Evolutionary conservation across 1,140 invertebrate species (phyloP), one percentile per base, ranked within the genome.

Genomic region (Zaprionus ornatus): DNA sequence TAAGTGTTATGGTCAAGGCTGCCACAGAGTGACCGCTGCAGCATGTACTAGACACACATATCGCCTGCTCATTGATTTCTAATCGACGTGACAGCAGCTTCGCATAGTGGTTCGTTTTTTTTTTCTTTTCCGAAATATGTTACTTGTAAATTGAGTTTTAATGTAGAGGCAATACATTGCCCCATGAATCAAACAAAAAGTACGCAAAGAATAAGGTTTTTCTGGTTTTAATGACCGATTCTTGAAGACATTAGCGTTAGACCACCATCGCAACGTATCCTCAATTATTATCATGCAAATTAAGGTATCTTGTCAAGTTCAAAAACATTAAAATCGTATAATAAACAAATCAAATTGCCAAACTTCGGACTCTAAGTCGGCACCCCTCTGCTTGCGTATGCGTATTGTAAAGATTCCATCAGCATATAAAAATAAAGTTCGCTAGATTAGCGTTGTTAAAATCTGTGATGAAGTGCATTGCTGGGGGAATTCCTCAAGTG

Each of bases 1-100:
- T 79, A 79, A 88, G 85, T 90, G 84, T 88, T 88, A 88, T 88
- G 84, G 84, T 88, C 84, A 88, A 88, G 84, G 84, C 74, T 73
- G 67, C 12, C 42, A 4, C 55, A 37, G n/a, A 74, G 77, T 64
- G 76, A 50, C 77, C 80, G 69, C 63, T 80, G 84, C 79, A 79
- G 84, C 79, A 79, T 67, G 74, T 87, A 56, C 25, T 54, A 52
- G 32, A 42, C 9, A 35, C 32, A 17, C 45, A 72, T 66, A 54
- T 72, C 54, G 55, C 60, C 68, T 37, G 75, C 82, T 80, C 77
- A 87, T 87, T 84, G 84, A 88, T 84, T 88, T 83, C 70, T 63
- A 80, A 88, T 87, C 76, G 82, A 67, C 66, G 29, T 67, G 70
- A 61, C 72, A 57, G 57, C 76, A 55, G 59, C 62, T 70, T 50